Conservation (phyloP, 2,888 invertebrate genomes). For the Drosophila colorata region DNA sequence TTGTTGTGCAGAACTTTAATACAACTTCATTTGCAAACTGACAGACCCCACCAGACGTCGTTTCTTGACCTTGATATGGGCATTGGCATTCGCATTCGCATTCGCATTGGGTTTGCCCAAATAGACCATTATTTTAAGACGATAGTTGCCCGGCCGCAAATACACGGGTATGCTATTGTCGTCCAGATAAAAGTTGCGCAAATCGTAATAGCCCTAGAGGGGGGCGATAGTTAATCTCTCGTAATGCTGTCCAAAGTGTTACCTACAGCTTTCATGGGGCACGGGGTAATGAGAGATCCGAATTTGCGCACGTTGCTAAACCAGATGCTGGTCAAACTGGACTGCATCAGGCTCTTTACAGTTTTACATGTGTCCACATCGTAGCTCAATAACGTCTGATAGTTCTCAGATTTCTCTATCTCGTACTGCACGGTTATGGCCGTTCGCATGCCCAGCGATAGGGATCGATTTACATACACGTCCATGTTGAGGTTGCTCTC, state of each 20-base stretch:
- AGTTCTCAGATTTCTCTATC: slow-evolving; percentile 35
- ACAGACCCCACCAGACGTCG: slow-evolving; percentile 38
- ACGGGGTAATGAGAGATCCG: slow-evolving; percentile 42
- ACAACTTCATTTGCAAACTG: slow-evolving; percentile 48
- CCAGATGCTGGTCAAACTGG: slow-evolving; percentile 46
- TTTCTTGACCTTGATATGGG: too few species aligned
- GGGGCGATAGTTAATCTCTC: not conserved
- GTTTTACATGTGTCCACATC: slow-evolving; percentile 56
- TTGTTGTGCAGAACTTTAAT: slow-evolving; percentile 44
- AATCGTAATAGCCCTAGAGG: slow-evolving; percentile 39
- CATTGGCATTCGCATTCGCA: slow-evolving; percentile 19
- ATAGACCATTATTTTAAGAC: slow-evolving; percentile 37
- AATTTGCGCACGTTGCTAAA: slow-evolving; percentile 55
- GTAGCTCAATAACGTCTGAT: slow-evolving; percentile 52
- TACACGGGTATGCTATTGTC: slow-evolving; percentile 56
- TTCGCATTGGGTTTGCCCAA: slow-evolving; percentile 19
- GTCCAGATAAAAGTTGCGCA: slow-evolving; percentile 57
- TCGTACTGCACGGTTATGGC: slow-evolving; percentile 35
- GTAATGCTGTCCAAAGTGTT: not conserved
- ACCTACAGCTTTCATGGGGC: slow-evolving; percentile 64
- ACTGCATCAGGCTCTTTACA: slow-evolving; percentile 26
- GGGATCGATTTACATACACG: slow-evolving; percentile 22
- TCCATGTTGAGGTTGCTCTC: slow-evolving; percentile 33
- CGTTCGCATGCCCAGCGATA: slow-evolving; percentile 40
- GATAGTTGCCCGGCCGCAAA: slow-evolving; percentile 52